Percentiles rank a stretch among this genome's conserved stretches.
phyloP scores from a whole-genome alignment of 2,113 vertebrate genomes.

The Macrotis lagotis region DNA sequence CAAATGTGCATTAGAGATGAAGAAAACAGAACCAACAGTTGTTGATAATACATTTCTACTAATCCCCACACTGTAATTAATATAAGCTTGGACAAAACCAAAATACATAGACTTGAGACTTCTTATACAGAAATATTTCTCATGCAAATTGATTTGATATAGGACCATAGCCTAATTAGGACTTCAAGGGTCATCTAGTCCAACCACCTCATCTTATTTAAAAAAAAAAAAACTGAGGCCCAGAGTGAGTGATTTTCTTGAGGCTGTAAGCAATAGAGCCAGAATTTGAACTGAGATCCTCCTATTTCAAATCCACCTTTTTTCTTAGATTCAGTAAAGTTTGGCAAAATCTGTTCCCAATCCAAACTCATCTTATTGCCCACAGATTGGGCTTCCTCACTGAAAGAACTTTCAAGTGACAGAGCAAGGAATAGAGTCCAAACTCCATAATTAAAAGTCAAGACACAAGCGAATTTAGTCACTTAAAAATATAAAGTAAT shows the following conservation, averaged over 20 bases:
- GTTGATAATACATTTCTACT: background rate
- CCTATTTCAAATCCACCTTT: background rate
- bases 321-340: conserved; percentile 39
- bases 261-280: background rate
- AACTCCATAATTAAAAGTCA: conserved; percentile 63
- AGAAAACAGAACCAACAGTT: conserved; percentile 35
- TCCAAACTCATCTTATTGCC: conserved; percentile 50
- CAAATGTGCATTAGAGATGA: background rate
- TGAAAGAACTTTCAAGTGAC: conserved; percentile 67
- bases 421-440: background rate
- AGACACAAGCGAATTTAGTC: conserved; percentile 58
- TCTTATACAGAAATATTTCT: conserved; percentile 13
- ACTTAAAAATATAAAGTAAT: background rate
- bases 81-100: conserved; percentile 29
- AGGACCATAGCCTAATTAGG: background rate
- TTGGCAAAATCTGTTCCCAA: conserved; percentile 51
- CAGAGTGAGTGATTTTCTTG: background rate
- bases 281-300: background rate
- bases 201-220: background rate
- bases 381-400: conserved; percentile 70
- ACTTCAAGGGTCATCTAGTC: background rate
- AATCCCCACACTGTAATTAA: background rate
- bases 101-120: conserved; percentile 23
- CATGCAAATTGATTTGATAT: conserved; percentile 2
- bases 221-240: background rate